Base-by-base conservation (phyloP, 2,113 vertebrate genomes). In the Cromileptes altivelis region DNA sequence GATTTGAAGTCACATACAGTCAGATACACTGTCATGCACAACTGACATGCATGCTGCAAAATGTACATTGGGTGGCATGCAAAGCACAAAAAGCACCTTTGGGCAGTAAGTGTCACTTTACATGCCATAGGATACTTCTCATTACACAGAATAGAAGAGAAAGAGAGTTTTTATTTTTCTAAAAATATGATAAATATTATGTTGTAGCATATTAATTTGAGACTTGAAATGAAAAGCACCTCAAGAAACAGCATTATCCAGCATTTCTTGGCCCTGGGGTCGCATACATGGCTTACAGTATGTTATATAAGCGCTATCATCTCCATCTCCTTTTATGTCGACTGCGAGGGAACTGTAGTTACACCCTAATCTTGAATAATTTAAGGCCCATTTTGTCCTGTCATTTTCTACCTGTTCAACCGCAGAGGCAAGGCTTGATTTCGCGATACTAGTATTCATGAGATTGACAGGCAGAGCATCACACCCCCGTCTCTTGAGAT, bases 401-500 rank as follows among this genome's bases (percentile, higher is more conserved):
- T 83, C 50, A 52, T 72, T 81, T 63, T 63, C 45, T 63, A 50
- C 71, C n/a, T 58, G 23, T 70, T 52, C 13, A 55, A 10, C 70
- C 23, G 64, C 25, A 0, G 15, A 45, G 60, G 15, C 7, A 45
- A 75, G 27, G 25, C 30, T 45, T 75, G n/a, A 19, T 68, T 37
- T 30, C 14, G 4, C 52, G 62, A 40, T 63, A 70, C 13, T 47
- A 3, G 19, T 70, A 61, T 85, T 73, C 68, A 76, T 17, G 50
- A 55, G 15, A 55, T 6, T 72, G 75, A 72, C 49, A 63, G 49
- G n/a, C 21, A 49, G 21, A 19, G 47, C 30, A n/a, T 42, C 7
- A 4, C 19, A 9, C 8, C 63, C 0, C 19, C 12, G 64, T 64
- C 25, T 56, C 12, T 40, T 55, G 8, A 42, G 21, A 23, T 73